These are phyloP conservation scores for Zaprionus tsacasi DNA, from an alignment of 1,140 invertebrate species.

Conservation along the genomic window DNA sequence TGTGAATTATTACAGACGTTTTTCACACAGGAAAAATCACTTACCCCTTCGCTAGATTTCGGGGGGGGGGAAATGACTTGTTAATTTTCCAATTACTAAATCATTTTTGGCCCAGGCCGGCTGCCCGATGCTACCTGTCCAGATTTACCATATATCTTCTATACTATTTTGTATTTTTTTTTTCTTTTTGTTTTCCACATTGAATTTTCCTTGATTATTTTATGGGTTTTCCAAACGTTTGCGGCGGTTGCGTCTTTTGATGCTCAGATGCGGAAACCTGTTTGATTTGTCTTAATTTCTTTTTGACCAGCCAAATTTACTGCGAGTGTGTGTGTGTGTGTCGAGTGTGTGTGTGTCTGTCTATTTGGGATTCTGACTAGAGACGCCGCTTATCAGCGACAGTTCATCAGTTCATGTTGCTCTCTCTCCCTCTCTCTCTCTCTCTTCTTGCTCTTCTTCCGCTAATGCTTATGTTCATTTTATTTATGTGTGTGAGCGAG, in stretches of 20 bases:
- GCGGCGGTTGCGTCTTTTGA: constrained; percentile 43
- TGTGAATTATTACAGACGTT: constrained; percentile 3
- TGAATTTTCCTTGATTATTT: constrained; percentile 6
- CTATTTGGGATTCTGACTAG: constrained; percentile 3
- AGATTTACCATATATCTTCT: not conserved
- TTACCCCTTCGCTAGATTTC: no score
- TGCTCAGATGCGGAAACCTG: constrained; percentile 58
- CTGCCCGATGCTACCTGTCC: not conserved
- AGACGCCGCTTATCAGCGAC: constrained; percentile 49
- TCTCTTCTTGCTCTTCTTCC: not conserved
- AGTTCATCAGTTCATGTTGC: constrained; percentile 54
- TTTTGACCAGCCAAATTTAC: constrained; percentile 53
- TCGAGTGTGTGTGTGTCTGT: constrained; percentile 20
- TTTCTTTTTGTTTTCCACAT: not conserved
- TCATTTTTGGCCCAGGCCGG: constrained; percentile 46
- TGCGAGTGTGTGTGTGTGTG: constrained; percentile 8
- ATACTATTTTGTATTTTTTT: no score
- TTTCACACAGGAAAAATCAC: not conserved
- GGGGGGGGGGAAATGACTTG: constrained; percentile 66
- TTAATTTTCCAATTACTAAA: constrained; percentile 75
- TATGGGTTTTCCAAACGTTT: constrained; percentile 20
- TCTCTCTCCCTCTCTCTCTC: not conserved
- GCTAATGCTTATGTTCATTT: constrained; percentile 41
- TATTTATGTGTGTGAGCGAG: constrained; percentile 38
- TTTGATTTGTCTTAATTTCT: constrained; percentile 79